Base-by-base conservation (phyloP, 2,888 invertebrate species). In the Ormyrus thymus region DNA sequence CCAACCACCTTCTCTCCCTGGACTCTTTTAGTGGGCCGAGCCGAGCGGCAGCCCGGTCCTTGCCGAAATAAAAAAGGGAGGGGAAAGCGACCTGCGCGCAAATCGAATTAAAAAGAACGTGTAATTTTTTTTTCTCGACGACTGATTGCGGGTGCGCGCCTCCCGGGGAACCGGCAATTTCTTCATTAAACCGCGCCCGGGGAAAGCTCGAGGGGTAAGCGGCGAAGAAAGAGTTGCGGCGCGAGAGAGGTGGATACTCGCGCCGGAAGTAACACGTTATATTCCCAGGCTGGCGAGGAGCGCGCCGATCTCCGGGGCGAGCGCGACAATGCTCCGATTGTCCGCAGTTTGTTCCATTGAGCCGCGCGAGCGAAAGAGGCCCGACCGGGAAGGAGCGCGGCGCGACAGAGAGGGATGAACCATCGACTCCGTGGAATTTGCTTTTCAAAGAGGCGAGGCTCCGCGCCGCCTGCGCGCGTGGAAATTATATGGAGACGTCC, bases 71-170 rank as follows among this genome's bases (percentile, higher is more conserved):
- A 29, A 51, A 10, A 50, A 0, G 46, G n/a, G n/a, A 65, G 56
- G 81, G 53, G 64, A 43, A 45, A 29, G 56, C 75, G 53, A 53
- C 13, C 56, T 69, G 59, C 83, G 81, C 78, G 80, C 83, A 85
- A 88, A 88, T 89, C 86, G 82, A 83, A 88, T 88, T 87, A 88
- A 88, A 87, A 84, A 83, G 83, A 88, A 89, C 89, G 83, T 88
- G 85, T 89, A 89, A 89, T 89, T 89, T 88, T 84, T 85, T 80
- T 82, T 29, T 29, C n/a, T 29, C 4, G 6, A 11, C 45, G 7
- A 9, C 79, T 82, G 82, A 82, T 81, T 83, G 82, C 82, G 81
- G 83, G 81, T 82, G 71, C 72, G 66, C 56, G 56, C 29, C 82
- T 72, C 81, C 81, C 82, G 77, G 81, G 82, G 78, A 82, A 82